These are phyloP conservation scores for Nysson spinosus DNA, from an alignment of 2,888 invertebrate genomes.

Conservation along the genomic window DNA sequence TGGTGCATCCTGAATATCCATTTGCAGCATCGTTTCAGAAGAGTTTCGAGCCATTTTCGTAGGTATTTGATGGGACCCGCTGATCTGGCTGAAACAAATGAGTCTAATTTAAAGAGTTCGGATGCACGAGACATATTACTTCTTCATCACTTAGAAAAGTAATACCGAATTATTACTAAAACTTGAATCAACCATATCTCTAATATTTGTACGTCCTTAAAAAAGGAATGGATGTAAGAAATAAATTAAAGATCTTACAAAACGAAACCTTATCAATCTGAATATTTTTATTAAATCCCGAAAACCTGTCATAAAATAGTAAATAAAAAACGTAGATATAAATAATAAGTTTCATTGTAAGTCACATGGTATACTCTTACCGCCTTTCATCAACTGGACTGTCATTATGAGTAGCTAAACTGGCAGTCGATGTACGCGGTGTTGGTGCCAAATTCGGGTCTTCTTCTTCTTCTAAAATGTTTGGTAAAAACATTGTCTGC, in stretches of 20 bases:
- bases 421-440: conserved; percentile 67
- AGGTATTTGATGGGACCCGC: conserved; percentile 68
- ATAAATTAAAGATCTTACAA: too few species aligned
- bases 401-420: conserved; percentile 62
- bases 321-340: background rate
- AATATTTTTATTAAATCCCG: too few species aligned
- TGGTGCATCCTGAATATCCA: conserved; percentile 66
- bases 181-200: too few species aligned
- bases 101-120: conserved; percentile 63
- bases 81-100: conserved; percentile 77
- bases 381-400: conserved; percentile 67
- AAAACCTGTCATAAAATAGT: background rate
- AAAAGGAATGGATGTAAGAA: too few species aligned
- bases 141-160: background rate
- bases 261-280: too few species aligned
- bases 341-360: background rate
- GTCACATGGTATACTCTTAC: conserved; percentile 57
- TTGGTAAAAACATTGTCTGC: conserved; percentile 79
- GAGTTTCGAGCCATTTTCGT: conserved; percentile 64
- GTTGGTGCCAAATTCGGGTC: conserved; percentile 55
- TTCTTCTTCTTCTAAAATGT: conserved; percentile 79
- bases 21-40: conserved; percentile 72
- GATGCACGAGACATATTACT: background rate
- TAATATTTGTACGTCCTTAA: too few species aligned
- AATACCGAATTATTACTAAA: too few species aligned